Percentiles rank a stretch among this genome's conserved stretches.
Evolutionary conservation across 2,888 invertebrate genomes (phyloP).

Genomic region (Loripinus fragilis): DNA sequence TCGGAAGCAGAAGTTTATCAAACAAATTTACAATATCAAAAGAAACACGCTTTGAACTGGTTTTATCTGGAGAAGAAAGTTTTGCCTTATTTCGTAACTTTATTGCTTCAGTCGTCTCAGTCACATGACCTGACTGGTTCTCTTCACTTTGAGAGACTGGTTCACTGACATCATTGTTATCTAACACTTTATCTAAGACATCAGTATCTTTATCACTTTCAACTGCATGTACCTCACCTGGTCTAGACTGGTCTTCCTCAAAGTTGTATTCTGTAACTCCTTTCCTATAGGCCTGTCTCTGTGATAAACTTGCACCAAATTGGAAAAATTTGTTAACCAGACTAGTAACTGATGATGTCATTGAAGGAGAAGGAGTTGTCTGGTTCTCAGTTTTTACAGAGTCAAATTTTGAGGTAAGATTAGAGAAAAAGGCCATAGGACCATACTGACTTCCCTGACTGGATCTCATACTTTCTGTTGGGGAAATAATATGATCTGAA

Average conservation of each 20-base stretch:
- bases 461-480: slow-evolving; percentile 48
- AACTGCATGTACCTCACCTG: background rate
- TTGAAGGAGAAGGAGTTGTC: slow-evolving; percentile 38
- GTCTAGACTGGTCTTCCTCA: slow-evolving; percentile 43
- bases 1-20: slow-evolving; percentile 75
- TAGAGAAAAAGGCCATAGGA: slow-evolving; percentile 48
- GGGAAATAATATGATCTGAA: slow-evolving; percentile 53
- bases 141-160: background rate
- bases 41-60: slow-evolving; percentile 60
- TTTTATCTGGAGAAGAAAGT: slow-evolving; percentile 29
- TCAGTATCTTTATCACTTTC: background rate
- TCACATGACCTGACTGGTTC: background rate
- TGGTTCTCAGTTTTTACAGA: slow-evolving; percentile 35
- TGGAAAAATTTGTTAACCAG: slow-evolving; percentile 43
- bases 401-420: slow-evolving; percentile 45
- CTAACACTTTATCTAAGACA: background rate
- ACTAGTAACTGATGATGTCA: slow-evolving; percentile 52
- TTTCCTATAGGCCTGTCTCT: slow-evolving; percentile 56
- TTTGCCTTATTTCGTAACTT: slow-evolving; percentile 35
- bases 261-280: slow-evolving; percentile 64
- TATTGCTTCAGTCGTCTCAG: slow-evolving; percentile 28
- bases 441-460: slow-evolving; percentile 45
- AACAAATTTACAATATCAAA: slow-evolving; percentile 76
- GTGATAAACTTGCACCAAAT: slow-evolving; percentile 38
- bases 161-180: background rate